phyloP scores from a whole-genome alignment of 2,113 vertebrate genomes.

The Tupaia chinensis region DNA sequence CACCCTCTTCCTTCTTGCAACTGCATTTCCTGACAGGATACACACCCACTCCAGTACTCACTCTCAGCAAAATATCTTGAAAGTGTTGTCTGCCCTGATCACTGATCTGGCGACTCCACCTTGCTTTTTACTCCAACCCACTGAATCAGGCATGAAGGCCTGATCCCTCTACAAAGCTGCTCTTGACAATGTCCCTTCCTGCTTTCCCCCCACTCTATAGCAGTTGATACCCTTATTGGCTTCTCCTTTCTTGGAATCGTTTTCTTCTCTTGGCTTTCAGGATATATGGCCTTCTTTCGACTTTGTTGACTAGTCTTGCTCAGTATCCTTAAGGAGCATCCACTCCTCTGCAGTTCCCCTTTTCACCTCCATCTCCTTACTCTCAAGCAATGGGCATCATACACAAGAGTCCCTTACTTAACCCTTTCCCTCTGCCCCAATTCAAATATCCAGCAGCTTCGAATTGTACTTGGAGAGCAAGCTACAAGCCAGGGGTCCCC shows the following conservation, averaged over 20 bases:
- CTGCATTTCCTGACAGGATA: not conserved
- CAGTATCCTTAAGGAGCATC: not conserved
- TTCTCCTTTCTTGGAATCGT: not conserved
- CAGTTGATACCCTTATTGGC: rapidly evolving
- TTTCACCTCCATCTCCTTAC: not conserved
- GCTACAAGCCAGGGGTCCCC: not conserved
- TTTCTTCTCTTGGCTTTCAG: not conserved
- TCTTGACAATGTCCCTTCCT: not conserved
- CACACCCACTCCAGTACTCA: not conserved
- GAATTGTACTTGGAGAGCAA: not conserved
- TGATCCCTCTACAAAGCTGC: not conserved
- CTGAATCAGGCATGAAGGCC: not conserved
- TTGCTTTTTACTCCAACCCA: not conserved
- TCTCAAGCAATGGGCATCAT: not conserved
- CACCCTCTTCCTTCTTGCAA: not conserved
- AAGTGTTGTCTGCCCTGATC: not conserved
- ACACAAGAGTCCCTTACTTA: not conserved
- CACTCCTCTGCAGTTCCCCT: too few species aligned
- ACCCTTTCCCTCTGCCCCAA: not conserved
- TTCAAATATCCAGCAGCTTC: not conserved
- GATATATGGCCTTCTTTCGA: not conserved
- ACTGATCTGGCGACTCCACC: not conserved
- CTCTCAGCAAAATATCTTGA: not conserved
- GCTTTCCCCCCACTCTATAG: not conserved
- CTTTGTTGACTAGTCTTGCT: not conserved